Percentiles rank a stretch among this genome's conserved stretches.
phyloP scores from a whole-genome alignment of 1,140 invertebrate genomes.

The Ridgeia piscesae region DNA sequence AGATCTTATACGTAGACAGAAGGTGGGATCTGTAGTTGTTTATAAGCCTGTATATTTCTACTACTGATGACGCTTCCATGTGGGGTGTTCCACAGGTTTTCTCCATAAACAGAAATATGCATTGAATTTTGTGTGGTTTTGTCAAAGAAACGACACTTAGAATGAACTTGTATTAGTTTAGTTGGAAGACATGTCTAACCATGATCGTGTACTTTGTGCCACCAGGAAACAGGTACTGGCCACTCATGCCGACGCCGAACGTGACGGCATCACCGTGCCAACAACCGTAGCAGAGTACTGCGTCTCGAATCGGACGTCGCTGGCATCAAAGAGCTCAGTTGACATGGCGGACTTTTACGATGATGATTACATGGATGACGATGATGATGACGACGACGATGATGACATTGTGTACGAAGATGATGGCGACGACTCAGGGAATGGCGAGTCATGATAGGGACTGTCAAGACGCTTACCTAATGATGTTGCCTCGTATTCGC shows the following conservation, averaged over 20 bases:
- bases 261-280: slow-evolving; percentile 94
- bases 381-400: slow-evolving; percentile 53
- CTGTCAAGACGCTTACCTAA: not conserved
- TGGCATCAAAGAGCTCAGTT: slow-evolving; percentile 38
- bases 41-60: no score
- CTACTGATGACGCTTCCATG: no score
- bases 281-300: slow-evolving; percentile 95
- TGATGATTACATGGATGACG: slow-evolving; percentile 54
- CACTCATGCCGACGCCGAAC: slow-evolving; percentile 90
- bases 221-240: slow-evolving; percentile 93
- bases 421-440: slow-evolving; percentile 18
- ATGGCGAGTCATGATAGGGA: slow-evolving; percentile 24
- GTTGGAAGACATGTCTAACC: no score
- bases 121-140: no score
- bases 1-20: no score
- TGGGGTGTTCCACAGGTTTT: no score
- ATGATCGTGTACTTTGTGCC: slow-evolving; percentile 30
- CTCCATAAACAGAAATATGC: no score
- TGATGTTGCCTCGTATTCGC: slow-evolving; percentile 1
- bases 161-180: no score
- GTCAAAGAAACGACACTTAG: no score
- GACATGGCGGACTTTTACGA: slow-evolving; percentile 55
- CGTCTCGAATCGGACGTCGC: slow-evolving; percentile 47
- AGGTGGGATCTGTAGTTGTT: no score
- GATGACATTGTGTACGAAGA: slow-evolving; percentile 40